Evolutionary conservation across 1,140 invertebrate species (phyloP).

Genomic region (Cydia amplana): DNA sequence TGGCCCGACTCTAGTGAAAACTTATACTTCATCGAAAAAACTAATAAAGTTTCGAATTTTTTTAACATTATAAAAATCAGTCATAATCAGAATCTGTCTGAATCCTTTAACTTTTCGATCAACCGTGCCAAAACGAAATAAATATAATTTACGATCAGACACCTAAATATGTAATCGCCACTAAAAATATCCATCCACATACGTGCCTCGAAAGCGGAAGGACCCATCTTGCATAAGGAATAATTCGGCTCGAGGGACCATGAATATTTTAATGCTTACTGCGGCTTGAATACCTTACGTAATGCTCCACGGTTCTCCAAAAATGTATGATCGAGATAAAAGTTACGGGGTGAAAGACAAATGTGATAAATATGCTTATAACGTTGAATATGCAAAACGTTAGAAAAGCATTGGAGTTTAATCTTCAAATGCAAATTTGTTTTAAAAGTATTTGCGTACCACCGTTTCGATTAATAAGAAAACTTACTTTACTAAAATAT

Average conservation of each 20-base stretch:
- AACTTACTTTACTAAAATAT: too few species aligned
- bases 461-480: too few species aligned
- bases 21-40: too few species aligned
- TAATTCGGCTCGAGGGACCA: neutral
- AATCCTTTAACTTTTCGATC: neutral
- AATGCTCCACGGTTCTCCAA: neutral
- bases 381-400: too few species aligned
- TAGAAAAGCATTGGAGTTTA: too few species aligned
- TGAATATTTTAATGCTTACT: slow-evolving; percentile 29
- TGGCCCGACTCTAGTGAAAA: too few species aligned
- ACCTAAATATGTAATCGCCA: neutral
- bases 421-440: too few species aligned
- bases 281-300: slow-evolving; percentile 9
- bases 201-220: slow-evolving; percentile 12
- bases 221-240: slow-evolving; percentile 28
- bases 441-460: too few species aligned
- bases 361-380: neutral
- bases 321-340: neutral
- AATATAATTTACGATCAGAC: neutral
- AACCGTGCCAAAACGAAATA: neutral
- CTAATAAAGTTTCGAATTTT: too few species aligned
- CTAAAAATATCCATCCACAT: neutral
- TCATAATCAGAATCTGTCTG: neutral
- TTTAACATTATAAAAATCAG: too few species aligned
- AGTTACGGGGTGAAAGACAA: neutral